Conservation (phyloP, 2,113 vertebrate genomes). For the Tiliqua scincoides region DNA sequence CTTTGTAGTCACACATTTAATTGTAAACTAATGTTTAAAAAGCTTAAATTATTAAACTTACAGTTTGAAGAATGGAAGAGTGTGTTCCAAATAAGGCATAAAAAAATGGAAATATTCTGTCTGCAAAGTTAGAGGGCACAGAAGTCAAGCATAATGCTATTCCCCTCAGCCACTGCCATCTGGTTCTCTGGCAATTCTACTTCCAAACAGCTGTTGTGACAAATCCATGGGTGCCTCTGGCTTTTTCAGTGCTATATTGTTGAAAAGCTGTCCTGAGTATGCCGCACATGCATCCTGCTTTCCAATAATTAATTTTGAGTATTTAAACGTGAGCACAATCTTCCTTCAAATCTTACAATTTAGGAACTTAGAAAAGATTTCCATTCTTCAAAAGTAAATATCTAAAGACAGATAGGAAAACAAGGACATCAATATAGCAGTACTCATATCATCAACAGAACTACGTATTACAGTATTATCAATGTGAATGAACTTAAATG, state of each 20-base stretch:
- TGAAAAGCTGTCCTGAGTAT: not conserved
- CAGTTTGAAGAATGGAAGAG: not conserved
- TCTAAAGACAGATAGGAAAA: too few relatives aligned
- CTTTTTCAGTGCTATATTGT: not conserved
- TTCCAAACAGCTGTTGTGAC: conserved; percentile 13
- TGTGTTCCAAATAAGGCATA: not conserved
- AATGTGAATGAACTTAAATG: too few relatives aligned
- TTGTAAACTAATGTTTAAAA: not conserved
- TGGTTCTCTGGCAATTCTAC: conserved; percentile 18
- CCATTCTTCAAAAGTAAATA: too few relatives aligned
- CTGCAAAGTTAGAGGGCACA: not conserved
- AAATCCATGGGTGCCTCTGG: not conserved
- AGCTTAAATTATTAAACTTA: not conserved
- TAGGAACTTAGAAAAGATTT: not conserved
- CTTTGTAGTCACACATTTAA: not conserved
- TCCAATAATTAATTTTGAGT: not conserved
- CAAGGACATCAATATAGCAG: not conserved
- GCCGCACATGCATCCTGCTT: not conserved
- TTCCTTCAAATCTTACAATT: not conserved
- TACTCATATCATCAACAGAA: not conserved
- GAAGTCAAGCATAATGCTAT: not conserved
- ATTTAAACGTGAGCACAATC: not conserved
- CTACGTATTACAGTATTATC: not conserved
- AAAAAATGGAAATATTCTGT: too few relatives aligned
- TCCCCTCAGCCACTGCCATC: not conserved